A percentile compares a stretch with the other conserved stretches of the same genome.
phyloP scores from a whole-genome alignment of 2,797 vertebrate genomes.

The Spheniscus humboldti region DNA sequence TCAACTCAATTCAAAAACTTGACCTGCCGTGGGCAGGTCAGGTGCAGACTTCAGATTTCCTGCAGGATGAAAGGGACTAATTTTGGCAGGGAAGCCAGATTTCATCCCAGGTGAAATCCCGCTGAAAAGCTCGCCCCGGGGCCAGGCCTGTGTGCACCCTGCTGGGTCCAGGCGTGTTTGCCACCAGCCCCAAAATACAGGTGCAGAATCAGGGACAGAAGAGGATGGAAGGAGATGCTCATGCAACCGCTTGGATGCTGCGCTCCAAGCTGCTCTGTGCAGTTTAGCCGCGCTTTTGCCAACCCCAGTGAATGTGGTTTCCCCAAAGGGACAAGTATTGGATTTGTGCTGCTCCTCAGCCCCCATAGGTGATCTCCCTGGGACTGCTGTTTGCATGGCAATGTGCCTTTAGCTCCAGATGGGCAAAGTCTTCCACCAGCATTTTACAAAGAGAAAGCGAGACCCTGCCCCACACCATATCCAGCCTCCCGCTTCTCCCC shows the following conservation, averaged over 20 bases:
- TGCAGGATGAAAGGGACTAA: not conserved
- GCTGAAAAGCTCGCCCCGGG: not conserved
- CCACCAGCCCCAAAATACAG: not conserved
- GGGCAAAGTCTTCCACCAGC: not conserved
- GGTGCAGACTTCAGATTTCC: not conserved
- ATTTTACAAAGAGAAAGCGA: not conserved
- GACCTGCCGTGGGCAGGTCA: not conserved
- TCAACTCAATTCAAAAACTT: not conserved
- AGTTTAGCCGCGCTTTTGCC: not conserved
- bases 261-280: not conserved
- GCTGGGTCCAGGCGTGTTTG: not conserved
- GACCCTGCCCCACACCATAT: no score
- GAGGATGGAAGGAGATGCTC: not conserved
- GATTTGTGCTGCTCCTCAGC: not conserved
- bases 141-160: not conserved
- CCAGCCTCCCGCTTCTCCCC: accelerated
- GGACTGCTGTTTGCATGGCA: accelerated
- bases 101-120: not conserved
- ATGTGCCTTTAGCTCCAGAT: not conserved
- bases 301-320: not conserved
- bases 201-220: not conserved
- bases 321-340: not conserved
- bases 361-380: no score
- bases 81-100: not conserved
- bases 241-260: accelerated